phyloP scores from a whole-genome alignment of 2,113 vertebrate species.

The Camelus bactrianus region DNA sequence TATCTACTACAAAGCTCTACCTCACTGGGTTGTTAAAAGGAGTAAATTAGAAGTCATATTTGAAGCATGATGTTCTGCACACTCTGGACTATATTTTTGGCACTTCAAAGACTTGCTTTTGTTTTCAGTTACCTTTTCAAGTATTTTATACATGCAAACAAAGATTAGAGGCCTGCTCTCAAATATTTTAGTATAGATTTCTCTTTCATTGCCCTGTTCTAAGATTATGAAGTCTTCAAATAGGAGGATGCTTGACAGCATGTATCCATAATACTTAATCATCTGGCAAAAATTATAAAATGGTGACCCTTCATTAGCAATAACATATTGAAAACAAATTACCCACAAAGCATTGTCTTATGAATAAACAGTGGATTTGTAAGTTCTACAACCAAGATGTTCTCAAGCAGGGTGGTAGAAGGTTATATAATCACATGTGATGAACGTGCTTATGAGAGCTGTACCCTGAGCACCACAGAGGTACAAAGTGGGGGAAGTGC shows the following conservation, averaged over 20 bases:
- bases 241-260: background rate
- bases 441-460: background rate
- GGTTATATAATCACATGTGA: background rate
- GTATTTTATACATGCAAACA: background rate
- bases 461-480: background rate
- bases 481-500: background rate
- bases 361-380: background rate
- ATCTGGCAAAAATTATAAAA: background rate
- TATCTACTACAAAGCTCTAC: background rate
- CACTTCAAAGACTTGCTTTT: background rate
- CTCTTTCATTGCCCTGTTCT: background rate
- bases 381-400: background rate
- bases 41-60: background rate
- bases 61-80: background rate
- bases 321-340: background rate
- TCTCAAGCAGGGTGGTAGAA: background rate
- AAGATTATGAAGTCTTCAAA: slow-evolving; percentile 36
- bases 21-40: background rate
- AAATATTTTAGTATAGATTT: background rate
- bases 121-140: background rate
- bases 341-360: background rate
- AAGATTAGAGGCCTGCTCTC: background rate
- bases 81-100: background rate
- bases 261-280: background rate
- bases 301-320: background rate